Conservation (phyloP, 2,888 invertebrate genomes). For the Pocota personata region DNA sequence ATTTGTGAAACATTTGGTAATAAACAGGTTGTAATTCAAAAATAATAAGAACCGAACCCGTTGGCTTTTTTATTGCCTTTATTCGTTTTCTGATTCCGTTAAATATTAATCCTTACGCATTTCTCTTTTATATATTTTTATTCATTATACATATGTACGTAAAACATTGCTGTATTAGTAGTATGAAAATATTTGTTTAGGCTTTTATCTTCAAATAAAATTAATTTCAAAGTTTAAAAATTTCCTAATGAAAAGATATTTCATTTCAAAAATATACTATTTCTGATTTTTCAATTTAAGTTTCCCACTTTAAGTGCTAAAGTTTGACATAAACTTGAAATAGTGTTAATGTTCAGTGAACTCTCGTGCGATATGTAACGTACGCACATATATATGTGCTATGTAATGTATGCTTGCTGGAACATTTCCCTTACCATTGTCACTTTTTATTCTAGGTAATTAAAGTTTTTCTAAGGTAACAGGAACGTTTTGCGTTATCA, state of each 20-base stretch:
- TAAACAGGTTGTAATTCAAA: too few species aligned
- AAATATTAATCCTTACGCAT: too few species aligned
- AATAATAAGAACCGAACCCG: too few species aligned
- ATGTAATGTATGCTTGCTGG: neutral
- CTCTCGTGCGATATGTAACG: constrained; percentile 4
- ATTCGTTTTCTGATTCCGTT: too few species aligned
- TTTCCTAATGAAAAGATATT: neutral
- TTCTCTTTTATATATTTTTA: neutral
- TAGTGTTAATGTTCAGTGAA: constrained; percentile 3
- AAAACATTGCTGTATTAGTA: neutral
- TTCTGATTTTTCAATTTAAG: constrained; percentile 42
- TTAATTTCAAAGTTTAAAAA: constrained; percentile 3
- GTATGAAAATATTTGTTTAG: neutral
- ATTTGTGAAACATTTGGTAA: too few species aligned
- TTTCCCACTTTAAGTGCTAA: constrained; percentile 28
- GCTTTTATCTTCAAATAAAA: neutral
- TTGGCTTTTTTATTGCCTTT: too few species aligned
- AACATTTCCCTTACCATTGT: neutral
- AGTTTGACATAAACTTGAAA: constrained; percentile 44
- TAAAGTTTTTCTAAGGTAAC: constrained; percentile 16
- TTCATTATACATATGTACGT: neutral
- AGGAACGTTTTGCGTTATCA: neutral
- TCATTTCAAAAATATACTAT: neutral
- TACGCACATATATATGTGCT: neutral
- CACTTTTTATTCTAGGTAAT: constrained; percentile 31